phyloP scores from a whole-genome alignment of 2,113 vertebrate species.

The Tachysurus fulvidraco region DNA sequence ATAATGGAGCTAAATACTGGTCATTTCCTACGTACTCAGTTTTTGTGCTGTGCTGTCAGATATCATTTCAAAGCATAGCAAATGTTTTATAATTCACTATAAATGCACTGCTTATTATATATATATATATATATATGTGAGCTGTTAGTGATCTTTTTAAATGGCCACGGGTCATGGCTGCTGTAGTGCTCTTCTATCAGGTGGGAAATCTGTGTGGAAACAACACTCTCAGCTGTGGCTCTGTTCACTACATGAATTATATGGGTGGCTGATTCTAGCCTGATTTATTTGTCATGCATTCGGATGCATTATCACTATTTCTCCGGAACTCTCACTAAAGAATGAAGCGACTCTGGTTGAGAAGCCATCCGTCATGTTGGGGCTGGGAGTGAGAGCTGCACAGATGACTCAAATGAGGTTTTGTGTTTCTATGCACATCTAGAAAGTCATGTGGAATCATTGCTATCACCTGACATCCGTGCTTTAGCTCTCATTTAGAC shows the following conservation, averaged over 20 bases:
- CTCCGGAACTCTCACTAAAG: constrained; percentile 45
- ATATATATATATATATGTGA: not conserved
- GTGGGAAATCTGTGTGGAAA: constrained; percentile 31
- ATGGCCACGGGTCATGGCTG: constrained; percentile 14
- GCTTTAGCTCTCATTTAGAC: not conserved
- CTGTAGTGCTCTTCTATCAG: constrained; percentile 32
- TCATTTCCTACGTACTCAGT: not conserved
- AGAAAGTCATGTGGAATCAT: constrained; percentile 5
- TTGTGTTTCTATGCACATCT: not conserved
- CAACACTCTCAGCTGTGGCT: constrained; percentile 40
- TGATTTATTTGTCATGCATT: constrained; percentile 59
- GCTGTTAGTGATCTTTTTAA: not conserved
- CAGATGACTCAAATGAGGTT: not conserved
- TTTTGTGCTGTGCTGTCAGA: not conserved
- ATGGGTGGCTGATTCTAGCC: constrained; percentile 16
- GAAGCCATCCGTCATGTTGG: constrained; percentile 39
- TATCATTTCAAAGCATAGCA: not conserved
- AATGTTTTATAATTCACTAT: not conserved
- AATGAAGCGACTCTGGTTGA: constrained; percentile 43
- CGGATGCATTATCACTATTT: constrained; percentile 47
- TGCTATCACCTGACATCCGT: not conserved
- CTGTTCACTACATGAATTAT: constrained; percentile 27
- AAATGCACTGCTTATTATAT: not conserved
- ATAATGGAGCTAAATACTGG: not conserved
- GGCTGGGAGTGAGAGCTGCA: constrained; percentile 7